Evolutionary conservation across 2,113 vertebrate species (phyloP), one percentile per base, ranked within the genome.

Genomic region (Electrona antarctica): DNA sequence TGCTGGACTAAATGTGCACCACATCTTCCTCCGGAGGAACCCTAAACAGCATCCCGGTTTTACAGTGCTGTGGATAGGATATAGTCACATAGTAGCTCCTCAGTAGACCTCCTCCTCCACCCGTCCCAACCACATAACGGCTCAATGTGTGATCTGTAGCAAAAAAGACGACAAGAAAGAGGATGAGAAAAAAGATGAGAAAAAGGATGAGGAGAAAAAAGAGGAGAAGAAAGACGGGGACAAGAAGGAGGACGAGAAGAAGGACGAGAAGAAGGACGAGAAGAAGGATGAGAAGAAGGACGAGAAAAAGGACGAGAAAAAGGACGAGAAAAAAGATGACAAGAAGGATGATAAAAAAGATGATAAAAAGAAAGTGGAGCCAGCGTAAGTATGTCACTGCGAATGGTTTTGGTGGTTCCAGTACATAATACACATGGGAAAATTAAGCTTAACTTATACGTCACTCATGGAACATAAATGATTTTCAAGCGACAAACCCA

Each of bases 141-240:
- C 46, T 54, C 52, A 84, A 77, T 72, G 12, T 83, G 66, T 81
- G 87, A 62, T 90, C 84, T 70, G 49, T 92, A 97, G 95, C 87
- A 96, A 96, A 94, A 95, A 96, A 77, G 94, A 93, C 50, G 94
- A 94, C 77, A 94, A 94, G 85, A 93, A 94, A 48, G 90, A 91
- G 14, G 85, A 88, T 54, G 81, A 86, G 0, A 90, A 91, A 72
- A 85, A 89, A 0, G 87, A 89, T 46, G 78, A 89, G 51, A 90
- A 93, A 71, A 87, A 89, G 57, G 86, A 90, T 59, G 90, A 93
- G 85, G 90, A 94, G 85, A 92, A 89, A 0, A 82, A 91, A 47
- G 90, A 92, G 6, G 87, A 92, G 2, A 92, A 93, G 0, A 85
- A 91, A 0, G 91, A 89, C 0, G 89, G 90, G 54, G 90, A 89